phyloP scores from a whole-genome alignment of 1,140 invertebrate species.

The Cyclina sinensis region DNA sequence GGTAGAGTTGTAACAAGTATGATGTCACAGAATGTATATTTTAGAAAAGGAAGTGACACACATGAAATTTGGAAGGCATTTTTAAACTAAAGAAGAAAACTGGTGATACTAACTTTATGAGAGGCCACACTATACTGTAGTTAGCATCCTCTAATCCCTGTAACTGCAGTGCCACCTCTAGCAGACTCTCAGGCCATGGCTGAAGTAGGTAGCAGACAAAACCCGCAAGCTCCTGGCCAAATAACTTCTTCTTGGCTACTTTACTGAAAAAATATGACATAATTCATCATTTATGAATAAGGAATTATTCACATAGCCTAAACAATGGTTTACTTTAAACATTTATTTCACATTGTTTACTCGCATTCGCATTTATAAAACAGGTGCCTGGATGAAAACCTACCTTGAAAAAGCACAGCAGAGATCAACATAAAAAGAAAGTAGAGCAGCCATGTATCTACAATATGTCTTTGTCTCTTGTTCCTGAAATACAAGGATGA shows the following conservation, averaged over 20 bases:
- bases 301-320: too few relatives aligned
- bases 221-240: constrained; percentile 49
- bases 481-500: constrained; percentile 5
- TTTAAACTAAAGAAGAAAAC: background rate
- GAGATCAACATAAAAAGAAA: constrained; percentile 65
- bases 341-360: too few relatives aligned
- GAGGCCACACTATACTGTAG: constrained; percentile 30
- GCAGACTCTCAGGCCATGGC: constrained; percentile 30
- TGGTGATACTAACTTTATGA: constrained; percentile 41
- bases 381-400: too few relatives aligned
- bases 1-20: too few relatives aligned
- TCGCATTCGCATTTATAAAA: too few relatives aligned
- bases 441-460: constrained; percentile 52
- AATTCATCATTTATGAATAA: too few relatives aligned
- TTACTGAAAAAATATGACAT: constrained; percentile 54
- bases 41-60: background rate
- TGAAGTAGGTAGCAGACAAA: constrained; percentile 49
- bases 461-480: constrained; percentile 45
- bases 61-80: background rate
- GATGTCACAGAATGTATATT: background rate
- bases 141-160: constrained; percentile 13
- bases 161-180: constrained; percentile 53
- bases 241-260: constrained; percentile 30
- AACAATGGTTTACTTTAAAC: too few relatives aligned
- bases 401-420: constrained; percentile 50